Percentiles rank a stretch among this genome's conserved stretches.
Conservation (phyloP, 2,888 invertebrate genomes). For the Agrenia bidenticulata region DNA sequence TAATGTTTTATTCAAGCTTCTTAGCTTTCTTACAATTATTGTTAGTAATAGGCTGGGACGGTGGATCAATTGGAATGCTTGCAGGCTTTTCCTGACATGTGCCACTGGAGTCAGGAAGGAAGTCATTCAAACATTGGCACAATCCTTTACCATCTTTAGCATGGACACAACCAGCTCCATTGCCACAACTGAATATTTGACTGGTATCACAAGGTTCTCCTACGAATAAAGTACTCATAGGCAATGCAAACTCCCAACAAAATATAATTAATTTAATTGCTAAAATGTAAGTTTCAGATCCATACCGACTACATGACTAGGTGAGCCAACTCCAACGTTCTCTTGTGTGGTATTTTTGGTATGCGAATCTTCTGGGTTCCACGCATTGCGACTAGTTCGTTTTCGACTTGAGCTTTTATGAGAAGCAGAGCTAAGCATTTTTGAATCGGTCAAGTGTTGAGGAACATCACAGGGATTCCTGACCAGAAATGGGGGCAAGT, state of each 20-base stretch:
- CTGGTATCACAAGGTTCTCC: slow-evolving; percentile 21
- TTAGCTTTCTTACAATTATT: slow-evolving; percentile 30
- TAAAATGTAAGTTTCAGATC: neutral
- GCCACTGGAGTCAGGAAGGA: slow-evolving; percentile 1
- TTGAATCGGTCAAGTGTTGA: neutral
- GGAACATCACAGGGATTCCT: slow-evolving; percentile 24
- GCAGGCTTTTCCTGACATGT: slow-evolving; percentile 16
- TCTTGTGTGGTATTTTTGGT: neutral
- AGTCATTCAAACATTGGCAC: slow-evolving; percentile 24
- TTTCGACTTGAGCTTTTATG: slow-evolving; percentile 27
- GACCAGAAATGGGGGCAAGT: slow-evolving; percentile 21
- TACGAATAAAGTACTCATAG: slow-evolving; percentile 4
- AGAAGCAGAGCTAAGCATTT: no score
- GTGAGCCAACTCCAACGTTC: neutral
- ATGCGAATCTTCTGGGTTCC: slow-evolving; percentile 19
- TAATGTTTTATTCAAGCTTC: neutral
- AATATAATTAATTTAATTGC: neutral
- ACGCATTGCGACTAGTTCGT: slow-evolving; percentile 34
- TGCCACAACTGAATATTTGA: slow-evolving; percentile 25
- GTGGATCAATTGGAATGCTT: slow-evolving; percentile 4
- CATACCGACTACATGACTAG: slow-evolving; percentile 1
- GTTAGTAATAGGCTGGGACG: slow-evolving; percentile 13
- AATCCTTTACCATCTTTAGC: slow-evolving; percentile 14
- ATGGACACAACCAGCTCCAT: slow-evolving; percentile 19
- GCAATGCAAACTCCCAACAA: neutral